phyloP scores from a whole-genome alignment of 1,140 invertebrate genomes.

The Helicoverpa armigera region DNA sequence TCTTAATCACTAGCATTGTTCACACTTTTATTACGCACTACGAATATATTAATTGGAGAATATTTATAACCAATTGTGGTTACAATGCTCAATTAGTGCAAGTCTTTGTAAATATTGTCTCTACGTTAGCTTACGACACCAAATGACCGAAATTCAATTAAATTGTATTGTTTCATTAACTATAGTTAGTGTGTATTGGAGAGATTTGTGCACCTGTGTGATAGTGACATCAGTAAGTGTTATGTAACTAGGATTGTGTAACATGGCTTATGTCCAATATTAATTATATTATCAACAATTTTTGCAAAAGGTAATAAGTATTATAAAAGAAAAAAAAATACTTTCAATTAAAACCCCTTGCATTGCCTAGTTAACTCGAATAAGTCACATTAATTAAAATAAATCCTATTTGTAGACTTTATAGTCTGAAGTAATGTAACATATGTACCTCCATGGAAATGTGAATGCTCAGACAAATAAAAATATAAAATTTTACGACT shows the following conservation, averaged over 20 bases:
- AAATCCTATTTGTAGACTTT: too few relatives aligned
- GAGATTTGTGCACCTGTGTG: slow-evolving; percentile 19
- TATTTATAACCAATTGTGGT: background rate
- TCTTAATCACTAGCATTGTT: slow-evolving; percentile 32
- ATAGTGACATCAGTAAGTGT: background rate
- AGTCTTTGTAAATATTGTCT: background rate
- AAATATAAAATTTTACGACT: too few relatives aligned
- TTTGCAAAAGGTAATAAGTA: too few relatives aligned
- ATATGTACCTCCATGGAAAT: too few relatives aligned
- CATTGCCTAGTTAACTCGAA: too few relatives aligned
- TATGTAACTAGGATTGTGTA: background rate
- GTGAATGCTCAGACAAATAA: too few relatives aligned
- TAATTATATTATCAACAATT: too few relatives aligned
- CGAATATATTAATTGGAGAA: background rate
- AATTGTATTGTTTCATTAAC: slow-evolving; percentile 13
- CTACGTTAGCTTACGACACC: background rate
- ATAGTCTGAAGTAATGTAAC: too few relatives aligned
- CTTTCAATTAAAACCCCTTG: too few relatives aligned
- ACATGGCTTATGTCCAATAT: too few relatives aligned
- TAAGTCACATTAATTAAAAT: too few relatives aligned
- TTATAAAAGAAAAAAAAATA: too few relatives aligned
- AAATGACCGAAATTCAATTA: slow-evolving; percentile 16
- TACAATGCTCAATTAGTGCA: slow-evolving; percentile 19
- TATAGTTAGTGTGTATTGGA: slow-evolving; percentile 2
- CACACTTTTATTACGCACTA: background rate